phyloP scores from a whole-genome alignment of 2,888 invertebrate species.

The Aphodius sticticus region DNA sequence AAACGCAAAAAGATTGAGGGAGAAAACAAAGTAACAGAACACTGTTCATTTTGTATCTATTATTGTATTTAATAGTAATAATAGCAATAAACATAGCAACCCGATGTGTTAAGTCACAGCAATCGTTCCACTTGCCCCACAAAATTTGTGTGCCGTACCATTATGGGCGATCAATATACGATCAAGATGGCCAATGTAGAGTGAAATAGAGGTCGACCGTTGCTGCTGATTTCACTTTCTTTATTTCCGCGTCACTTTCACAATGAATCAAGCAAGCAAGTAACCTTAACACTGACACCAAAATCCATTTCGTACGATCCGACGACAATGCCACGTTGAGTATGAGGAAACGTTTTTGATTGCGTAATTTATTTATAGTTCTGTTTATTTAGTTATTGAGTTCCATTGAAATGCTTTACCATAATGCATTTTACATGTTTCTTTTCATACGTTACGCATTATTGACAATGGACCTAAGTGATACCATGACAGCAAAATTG shows the following conservation, averaged over 20 bases:
- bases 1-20: too few relatives aligned
- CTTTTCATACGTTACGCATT: neutral
- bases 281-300: slow-evolving; percentile 37
- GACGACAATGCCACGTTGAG: neutral
- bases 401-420: neutral
- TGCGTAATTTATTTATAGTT: slow-evolving; percentile 4
- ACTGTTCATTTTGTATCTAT: too few relatives aligned
- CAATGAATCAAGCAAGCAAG: slow-evolving; percentile 16
- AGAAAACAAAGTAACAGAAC: too few relatives aligned
- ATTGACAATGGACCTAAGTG: neutral
- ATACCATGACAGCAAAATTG: too few relatives aligned
- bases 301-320: slow-evolving; percentile 5
- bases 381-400: neutral
- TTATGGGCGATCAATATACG: neutral
- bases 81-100: neutral
- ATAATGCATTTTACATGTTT: slow-evolving; percentile 6
- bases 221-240: slow-evolving; percentile 43
- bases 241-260: slow-evolving; percentile 40
- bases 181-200: neutral
- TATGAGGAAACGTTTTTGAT: neutral
- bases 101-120: neutral
- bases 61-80: neutral
- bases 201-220: slow-evolving; percentile 4
- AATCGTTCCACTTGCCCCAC: neutral
- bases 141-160: slow-evolving; percentile 4